Evolutionary conservation across 2,888 invertebrate genomes (phyloP).

Genomic region (Vannuccia rotundouncinata): DNA sequence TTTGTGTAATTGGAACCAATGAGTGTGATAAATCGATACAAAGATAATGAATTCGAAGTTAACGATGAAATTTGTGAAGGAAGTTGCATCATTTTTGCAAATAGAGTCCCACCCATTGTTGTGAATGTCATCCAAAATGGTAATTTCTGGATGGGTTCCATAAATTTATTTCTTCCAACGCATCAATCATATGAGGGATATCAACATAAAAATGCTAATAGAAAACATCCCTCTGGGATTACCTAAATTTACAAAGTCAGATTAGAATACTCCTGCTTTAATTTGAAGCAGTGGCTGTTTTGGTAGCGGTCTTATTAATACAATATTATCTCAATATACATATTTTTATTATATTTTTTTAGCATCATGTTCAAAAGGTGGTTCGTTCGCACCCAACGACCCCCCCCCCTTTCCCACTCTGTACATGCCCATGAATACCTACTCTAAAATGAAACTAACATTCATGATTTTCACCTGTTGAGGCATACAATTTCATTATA

Average conservation of each 20-base stretch:
- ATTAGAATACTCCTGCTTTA: background rate
- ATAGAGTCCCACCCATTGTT: background rate
- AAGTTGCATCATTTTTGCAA: background rate
- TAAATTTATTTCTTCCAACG: background rate
- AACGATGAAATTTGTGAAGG: background rate
- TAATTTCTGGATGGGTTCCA: background rate
- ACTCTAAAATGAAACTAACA: too few relatives aligned
- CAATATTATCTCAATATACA: background rate
- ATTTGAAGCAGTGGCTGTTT: background rate
- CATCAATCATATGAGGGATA: background rate
- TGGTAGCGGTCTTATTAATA: background rate
- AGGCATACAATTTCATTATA: too few relatives aligned
- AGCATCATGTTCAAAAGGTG: background rate
- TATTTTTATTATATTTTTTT: background rate
- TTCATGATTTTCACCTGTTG: too few relatives aligned
- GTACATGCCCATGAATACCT: background rate
- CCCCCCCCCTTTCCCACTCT: background rate
- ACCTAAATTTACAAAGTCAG: background rate
- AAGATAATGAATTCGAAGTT: background rate
- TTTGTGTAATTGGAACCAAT: background rate
- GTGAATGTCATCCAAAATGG: background rate
- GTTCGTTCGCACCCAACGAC: background rate
- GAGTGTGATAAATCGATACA: background rate
- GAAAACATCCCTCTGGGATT: background rate
- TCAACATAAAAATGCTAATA: background rate